phyloP scores from a whole-genome alignment of 2,888 invertebrate genomes.

The Drosophila ustulata region DNA sequence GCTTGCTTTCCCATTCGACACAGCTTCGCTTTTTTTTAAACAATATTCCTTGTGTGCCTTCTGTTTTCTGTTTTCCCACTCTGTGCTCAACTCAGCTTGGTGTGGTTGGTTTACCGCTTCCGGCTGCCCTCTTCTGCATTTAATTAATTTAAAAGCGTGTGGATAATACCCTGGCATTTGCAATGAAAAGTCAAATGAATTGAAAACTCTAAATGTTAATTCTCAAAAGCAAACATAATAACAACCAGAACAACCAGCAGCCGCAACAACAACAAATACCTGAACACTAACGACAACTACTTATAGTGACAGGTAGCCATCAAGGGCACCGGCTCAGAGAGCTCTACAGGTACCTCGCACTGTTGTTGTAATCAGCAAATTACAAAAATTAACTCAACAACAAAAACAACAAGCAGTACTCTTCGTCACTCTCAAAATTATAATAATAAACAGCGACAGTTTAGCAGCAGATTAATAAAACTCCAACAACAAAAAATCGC shows the following conservation, averaged over 20 bases:
- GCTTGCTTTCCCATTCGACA: slow-evolving; percentile 36
- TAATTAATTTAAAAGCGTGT: slow-evolving; percentile 84
- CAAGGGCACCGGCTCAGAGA: slow-evolving; percentile 34
- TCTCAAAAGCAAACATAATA: slow-evolving; percentile 55
- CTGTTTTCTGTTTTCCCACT: slow-evolving; percentile 9
- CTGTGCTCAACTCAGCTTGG: background rate
- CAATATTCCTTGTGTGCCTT: slow-evolving; percentile 8
- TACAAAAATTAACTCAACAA: slow-evolving; percentile 58
- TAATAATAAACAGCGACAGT: slow-evolving; percentile 38
- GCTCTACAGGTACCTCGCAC: slow-evolving; percentile 50
- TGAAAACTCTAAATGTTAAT: slow-evolving; percentile 75
- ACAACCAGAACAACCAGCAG: slow-evolving; percentile 10
- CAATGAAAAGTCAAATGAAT: slow-evolving; percentile 81
- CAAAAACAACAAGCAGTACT: slow-evolving; percentile 25
- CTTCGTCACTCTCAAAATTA: slow-evolving; percentile 27
- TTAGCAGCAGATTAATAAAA: slow-evolving; percentile 32
- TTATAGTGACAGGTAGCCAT: slow-evolving; percentile 47
- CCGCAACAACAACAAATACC: slow-evolving; percentile 17
- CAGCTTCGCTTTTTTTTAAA: slow-evolving; percentile 20
- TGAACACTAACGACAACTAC: slow-evolving; percentile 28
- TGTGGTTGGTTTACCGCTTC: background rate
- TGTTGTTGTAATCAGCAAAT: slow-evolving; percentile 70
- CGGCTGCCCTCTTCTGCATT: slow-evolving; percentile 55
- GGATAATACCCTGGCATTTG: slow-evolving; percentile 78
- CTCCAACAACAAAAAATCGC: slow-evolving; percentile 8